phyloP scores from a whole-genome alignment of 1,140 invertebrate species.

The Formica exsecta region DNA sequence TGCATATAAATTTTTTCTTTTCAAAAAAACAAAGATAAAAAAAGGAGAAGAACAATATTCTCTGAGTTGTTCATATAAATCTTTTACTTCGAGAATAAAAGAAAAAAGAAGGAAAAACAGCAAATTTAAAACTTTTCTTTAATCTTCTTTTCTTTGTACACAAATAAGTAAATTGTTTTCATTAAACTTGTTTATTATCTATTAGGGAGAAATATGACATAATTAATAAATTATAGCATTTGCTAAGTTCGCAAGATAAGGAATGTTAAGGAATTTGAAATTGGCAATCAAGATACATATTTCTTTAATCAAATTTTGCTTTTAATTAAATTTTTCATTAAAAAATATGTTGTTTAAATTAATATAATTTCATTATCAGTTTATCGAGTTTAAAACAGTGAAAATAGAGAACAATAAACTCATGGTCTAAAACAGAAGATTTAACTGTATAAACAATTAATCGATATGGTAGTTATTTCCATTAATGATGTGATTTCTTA shows the following conservation, averaged over 20 bases:
- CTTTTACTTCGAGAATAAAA: no score
- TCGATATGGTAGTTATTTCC: background rate
- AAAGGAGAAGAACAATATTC: no score
- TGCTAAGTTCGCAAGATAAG: background rate
- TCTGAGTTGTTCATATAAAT: no score
- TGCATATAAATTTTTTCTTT: no score
- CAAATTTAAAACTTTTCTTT: background rate
- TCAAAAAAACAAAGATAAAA: no score
- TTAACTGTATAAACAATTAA: background rate
- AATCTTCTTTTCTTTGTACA: background rate
- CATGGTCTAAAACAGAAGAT: slow-evolving; percentile 3
- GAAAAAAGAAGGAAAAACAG: background rate
- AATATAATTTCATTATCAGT: background rate
- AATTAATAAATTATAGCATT: no score
- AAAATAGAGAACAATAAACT: slow-evolving; percentile 4
- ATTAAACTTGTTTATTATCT: background rate
- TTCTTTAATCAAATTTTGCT: no score
- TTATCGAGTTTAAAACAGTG: slow-evolving; percentile 6
- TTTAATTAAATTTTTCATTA: background rate
- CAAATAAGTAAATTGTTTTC: background rate
- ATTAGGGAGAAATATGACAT: no score
- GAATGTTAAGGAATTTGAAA: background rate
- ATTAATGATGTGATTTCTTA: background rate
- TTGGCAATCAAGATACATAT: no score
- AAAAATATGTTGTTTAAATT: no score